A percentile compares a stretch with the other conserved stretches of the same genome.
Evolutionary conservation across 1,140 invertebrate genomes (phyloP).

Genomic region (Neodiprion virginianus): DNA sequence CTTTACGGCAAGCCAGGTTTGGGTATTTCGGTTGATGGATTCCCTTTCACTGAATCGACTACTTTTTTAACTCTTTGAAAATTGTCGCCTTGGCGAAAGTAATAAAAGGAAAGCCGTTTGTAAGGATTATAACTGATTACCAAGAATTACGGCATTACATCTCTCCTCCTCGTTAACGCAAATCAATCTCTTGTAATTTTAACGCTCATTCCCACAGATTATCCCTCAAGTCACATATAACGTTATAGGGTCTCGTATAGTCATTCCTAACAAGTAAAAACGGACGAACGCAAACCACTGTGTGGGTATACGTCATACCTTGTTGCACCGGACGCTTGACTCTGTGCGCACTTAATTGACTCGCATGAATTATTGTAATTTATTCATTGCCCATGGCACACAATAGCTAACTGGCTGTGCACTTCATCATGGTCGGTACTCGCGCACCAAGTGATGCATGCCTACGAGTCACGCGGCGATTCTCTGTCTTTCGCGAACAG

Average conservation of each 20-base stretch:
- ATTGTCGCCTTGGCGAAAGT: background rate
- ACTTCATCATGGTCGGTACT: constrained; percentile 2
- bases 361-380: constrained; percentile 8
- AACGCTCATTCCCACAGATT: background rate
- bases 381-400: constrained; percentile 7
- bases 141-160: background rate
- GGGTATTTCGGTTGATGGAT: too few species aligned
- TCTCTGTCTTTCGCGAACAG: background rate
- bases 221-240: background rate
- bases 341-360: constrained; percentile 7
- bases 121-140: background rate
- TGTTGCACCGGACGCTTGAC: background rate
- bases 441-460: background rate
- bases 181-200: background rate
- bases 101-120: background rate
- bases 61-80: background rate
- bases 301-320: too few species aligned
- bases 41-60: too few species aligned
- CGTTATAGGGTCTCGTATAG: background rate
- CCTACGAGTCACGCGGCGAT: background rate
- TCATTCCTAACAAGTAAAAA: background rate
- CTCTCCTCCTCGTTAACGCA: background rate
- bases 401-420: constrained; percentile 3
- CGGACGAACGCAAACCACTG: too few species aligned
- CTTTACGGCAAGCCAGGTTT: too few species aligned